phyloP scores from a whole-genome alignment of 2,113 vertebrate genomes.

The Ochotona curzoniae region DNA sequence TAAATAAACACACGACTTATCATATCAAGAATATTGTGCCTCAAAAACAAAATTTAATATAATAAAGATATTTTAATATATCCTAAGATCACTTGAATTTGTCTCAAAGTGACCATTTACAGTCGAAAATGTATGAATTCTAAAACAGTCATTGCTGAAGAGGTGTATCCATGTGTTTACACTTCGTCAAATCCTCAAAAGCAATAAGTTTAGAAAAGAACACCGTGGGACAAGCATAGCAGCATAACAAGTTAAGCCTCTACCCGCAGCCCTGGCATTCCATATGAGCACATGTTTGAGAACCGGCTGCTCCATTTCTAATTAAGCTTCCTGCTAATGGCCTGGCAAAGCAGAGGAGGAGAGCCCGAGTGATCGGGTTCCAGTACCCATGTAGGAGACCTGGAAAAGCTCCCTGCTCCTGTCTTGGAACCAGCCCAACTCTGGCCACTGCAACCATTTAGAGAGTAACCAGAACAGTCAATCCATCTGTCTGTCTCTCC shows the following conservation, averaged over 20 bases:
- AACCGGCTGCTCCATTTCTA: too few species aligned
- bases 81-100: neutral
- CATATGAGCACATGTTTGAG: too few species aligned
- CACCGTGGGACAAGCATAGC: neutral
- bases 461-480: too few species aligned
- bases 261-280: too few species aligned
- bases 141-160: neutral
- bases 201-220: neutral
- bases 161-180: neutral
- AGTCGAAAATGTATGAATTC: neutral
- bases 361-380: too few species aligned
- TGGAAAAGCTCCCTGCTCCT: too few species aligned
- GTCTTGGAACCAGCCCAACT: too few species aligned
- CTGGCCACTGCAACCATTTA: too few species aligned
- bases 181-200: slow-evolving; percentile 14
- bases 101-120: neutral
- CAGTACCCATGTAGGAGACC: too few species aligned
- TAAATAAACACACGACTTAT: neutral
- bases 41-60: slow-evolving; percentile 7
- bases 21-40: neutral
- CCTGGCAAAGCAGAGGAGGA: too few species aligned
- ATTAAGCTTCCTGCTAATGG: too few species aligned
- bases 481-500: neutral
- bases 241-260: too few species aligned
- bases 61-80: neutral